Evolutionary conservation across 2,888 invertebrate species (phyloP), one percentile per base, ranked within the genome.

Genomic region (Oscheius sp.): DNA sequence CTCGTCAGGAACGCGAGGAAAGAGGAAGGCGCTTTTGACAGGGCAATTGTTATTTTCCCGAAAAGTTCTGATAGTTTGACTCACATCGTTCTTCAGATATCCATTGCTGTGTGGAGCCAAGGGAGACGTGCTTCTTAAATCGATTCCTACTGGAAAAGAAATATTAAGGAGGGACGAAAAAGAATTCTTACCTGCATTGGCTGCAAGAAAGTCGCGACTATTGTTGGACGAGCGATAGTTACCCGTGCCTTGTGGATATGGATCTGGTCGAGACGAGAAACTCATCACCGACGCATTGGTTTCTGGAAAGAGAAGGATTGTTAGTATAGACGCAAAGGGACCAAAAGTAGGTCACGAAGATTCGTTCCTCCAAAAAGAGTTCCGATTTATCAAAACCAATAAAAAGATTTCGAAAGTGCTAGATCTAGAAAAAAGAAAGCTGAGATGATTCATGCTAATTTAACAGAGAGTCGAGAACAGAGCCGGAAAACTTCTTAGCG

Each of bases 231-330:
- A 32, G 11, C 68, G 68, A 55, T 51, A 68, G 35, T 9, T 68
- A 68, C 68, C 68, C 68, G 68, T 68, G 21, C 68, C 68, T 68
- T 68, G 68, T 51, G 68, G 53, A 55, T 51, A 55, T 35, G 51
- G 68, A 37, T 68, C 68, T 53, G 53, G 68, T 33, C 68, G 68
- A 11, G 68, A 42, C 42, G 42, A 53, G 29, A 53, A 68, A 68
- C 68, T 68, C 68, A 68, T 68, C 55, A 55, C 68, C 68, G 68
- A 11, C 33, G 11, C 68, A 68, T 68, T 32, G 63, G 63, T 47
- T 63, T 48, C 63, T 63, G 63, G 33, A 63, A 42, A 60, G 21
- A 21, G 33, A 53, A 10, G 29, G 53, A 21, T 50, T 9, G 50
- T 50, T 50, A 13, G 13, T 11, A 9, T 11, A 50, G 13, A 13